Percentiles rank a stretch among this genome's conserved stretches.
Evolutionary conservation across 2,113 vertebrate genomes (phyloP).

Genomic region (Ochotona curzoniae): DNA sequence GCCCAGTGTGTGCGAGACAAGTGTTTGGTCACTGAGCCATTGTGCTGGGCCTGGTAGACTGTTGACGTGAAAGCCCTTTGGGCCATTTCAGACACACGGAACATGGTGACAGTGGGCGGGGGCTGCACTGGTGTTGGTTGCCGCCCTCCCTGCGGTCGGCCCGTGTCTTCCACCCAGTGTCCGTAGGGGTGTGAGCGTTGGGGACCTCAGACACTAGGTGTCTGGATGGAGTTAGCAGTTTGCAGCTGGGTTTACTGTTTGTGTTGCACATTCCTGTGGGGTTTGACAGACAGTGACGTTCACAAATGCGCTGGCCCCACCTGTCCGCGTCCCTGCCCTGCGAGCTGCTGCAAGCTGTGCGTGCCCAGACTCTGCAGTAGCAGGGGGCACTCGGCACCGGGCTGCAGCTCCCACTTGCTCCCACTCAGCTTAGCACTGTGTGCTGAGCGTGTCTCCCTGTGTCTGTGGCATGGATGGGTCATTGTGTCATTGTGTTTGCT

Average conservation of each 20-base stretch:
- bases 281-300: background rate
- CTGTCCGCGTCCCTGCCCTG: background rate
- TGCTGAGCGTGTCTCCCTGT: too few species aligned
- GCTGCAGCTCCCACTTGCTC: background rate
- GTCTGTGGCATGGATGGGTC: background rate
- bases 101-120: too few species aligned
- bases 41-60: too few species aligned
- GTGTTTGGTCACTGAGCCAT: too few species aligned
- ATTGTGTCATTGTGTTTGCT: background rate
- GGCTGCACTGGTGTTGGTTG: too few species aligned
- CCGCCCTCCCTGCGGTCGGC: too few species aligned
- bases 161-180: too few species aligned
- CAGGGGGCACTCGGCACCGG: background rate
- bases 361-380: background rate
- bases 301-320: background rate
- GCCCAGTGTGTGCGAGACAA: too few species aligned
- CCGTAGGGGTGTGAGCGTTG: background rate
- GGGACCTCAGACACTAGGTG: too few species aligned
- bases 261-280: background rate
- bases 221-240: background rate
- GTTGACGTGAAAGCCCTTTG: too few species aligned
- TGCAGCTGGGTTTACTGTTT: background rate
- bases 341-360: background rate
- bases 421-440: background rate
- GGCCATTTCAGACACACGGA: too few species aligned